phyloP scores from a whole-genome alignment of 1,140 invertebrate genomes.

The Atta colombica region DNA sequence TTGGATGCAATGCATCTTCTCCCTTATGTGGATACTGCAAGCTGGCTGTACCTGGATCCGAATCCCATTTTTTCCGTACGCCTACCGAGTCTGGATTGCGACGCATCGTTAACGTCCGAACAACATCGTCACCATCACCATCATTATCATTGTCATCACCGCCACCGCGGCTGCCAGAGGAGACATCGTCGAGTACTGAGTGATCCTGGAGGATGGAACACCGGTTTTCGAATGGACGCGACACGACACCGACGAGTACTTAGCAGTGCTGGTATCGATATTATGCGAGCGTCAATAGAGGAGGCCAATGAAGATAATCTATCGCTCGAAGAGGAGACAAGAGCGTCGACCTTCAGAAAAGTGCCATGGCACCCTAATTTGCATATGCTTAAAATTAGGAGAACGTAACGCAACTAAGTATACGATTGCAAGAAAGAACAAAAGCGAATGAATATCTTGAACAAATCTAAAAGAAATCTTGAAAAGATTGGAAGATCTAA shows the following conservation, averaged over 20 bases:
- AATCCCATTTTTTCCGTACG: slow-evolving; percentile 66
- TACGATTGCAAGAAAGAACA: not conserved
- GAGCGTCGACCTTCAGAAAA: slow-evolving; percentile 84
- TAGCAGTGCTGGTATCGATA: slow-evolving; percentile 70
- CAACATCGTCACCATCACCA: slow-evolving; percentile 67
- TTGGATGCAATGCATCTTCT: slow-evolving; percentile 61
- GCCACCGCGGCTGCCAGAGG: slow-evolving; percentile 62
- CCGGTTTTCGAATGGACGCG: not conserved
- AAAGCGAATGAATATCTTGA: not conserved
- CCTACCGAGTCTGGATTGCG: slow-evolving; percentile 71
- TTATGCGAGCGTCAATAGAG: slow-evolving; percentile 47
- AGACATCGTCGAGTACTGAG: slow-evolving; percentile 77
- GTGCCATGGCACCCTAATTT: slow-evolving; percentile 87
- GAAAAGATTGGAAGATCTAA: not conserved
- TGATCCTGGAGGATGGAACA: slow-evolving; percentile 75
- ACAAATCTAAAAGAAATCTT: not conserved
- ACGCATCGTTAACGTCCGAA: slow-evolving; percentile 71
- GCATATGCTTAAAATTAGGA: slow-evolving; percentile 86
- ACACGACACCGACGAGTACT: slow-evolving; percentile 75
- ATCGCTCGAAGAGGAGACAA: slow-evolving; percentile 67
- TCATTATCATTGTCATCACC: slow-evolving; percentile 69
- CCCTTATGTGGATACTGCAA: slow-evolving; percentile 79
- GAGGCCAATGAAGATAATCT: slow-evolving; percentile 66
- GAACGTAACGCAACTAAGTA: slow-evolving; percentile 62
- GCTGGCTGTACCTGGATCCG: slow-evolving; percentile 82